Conservation (phyloP, 2,113 vertebrate genomes). For the Heterotilapia buettikoferi region DNA sequence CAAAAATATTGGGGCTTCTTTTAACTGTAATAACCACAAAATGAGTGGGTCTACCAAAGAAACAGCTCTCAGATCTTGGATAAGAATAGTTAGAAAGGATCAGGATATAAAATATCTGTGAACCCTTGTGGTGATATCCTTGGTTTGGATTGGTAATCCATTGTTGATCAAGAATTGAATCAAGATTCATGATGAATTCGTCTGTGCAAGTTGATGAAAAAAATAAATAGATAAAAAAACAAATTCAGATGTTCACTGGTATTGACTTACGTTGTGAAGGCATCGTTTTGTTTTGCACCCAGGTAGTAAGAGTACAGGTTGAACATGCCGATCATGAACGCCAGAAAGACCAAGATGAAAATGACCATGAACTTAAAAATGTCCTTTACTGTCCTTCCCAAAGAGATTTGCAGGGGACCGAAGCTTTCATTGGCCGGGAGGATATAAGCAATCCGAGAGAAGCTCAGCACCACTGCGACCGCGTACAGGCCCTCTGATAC, state of each 20-base stretch:
- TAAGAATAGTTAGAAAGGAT: background rate
- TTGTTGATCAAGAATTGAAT: background rate
- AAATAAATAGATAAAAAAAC: background rate
- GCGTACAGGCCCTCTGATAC: conserved; percentile 96
- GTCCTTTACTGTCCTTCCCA: conserved; percentile 95
- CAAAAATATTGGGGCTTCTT: background rate
- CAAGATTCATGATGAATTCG: background rate
- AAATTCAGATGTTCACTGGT: background rate
- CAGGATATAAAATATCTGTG: background rate
- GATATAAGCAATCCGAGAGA: conserved; percentile 96
- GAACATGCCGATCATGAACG: conserved; percentile 99
- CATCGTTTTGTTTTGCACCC: conserved; percentile 94
- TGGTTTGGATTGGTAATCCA: background rate
- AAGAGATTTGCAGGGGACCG: conserved; percentile 94
- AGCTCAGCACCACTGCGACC: conserved; percentile 94
- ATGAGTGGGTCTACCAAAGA: background rate
- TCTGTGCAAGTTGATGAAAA: background rate
- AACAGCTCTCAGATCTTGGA: background rate
- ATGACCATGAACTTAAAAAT: conserved; percentile 99
- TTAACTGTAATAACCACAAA: background rate
- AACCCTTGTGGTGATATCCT: background rate
- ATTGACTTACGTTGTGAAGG: conserved; percentile 90
- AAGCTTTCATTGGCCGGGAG: conserved; percentile 97
- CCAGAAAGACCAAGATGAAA: conserved; percentile 96
- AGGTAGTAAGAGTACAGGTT: conserved; percentile 96